Conservation (phyloP, 1,140 invertebrate genomes). For the Coelopa frigida region DNA sequence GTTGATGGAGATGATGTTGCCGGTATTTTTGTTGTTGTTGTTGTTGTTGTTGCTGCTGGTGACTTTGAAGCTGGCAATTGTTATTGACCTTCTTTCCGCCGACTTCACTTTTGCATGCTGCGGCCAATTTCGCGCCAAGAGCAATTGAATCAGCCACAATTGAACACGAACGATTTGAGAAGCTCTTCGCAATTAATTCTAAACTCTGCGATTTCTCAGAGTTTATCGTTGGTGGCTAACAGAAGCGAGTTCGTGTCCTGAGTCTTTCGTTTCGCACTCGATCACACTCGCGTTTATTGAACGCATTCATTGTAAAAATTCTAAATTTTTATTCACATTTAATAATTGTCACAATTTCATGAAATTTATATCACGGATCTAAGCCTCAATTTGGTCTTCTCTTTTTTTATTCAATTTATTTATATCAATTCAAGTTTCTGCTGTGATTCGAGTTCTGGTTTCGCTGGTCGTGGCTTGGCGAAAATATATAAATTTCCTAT, state of each 20-base stretch:
- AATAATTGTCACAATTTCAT: neutral
- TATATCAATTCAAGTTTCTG: too few relatives aligned
- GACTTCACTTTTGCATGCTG: neutral
- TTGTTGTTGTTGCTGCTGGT: neutral
- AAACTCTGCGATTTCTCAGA: constrained; percentile 7
- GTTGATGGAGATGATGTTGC: too few relatives aligned
- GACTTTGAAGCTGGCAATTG: neutral
- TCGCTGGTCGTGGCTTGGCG: too few relatives aligned
- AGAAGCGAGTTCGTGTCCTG: constrained; percentile 7
- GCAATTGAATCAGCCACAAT: neutral
- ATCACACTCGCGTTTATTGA: neutral
- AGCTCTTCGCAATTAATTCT: neutral
- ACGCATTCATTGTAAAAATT: neutral
- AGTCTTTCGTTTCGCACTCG: constrained; percentile 7
- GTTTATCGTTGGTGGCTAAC: neutral
- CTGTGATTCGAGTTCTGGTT: too few relatives aligned
- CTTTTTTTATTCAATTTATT: constrained; percentile 1
- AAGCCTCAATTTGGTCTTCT: neutral
- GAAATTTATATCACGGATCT: constrained; percentile 1
- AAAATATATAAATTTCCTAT: too few relatives aligned
- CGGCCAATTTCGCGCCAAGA: neutral
- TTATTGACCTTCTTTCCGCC: neutral
- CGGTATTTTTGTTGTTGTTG: too few relatives aligned
- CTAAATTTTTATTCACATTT: neutral
- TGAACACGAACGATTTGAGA: neutral